Percentiles rank a stretch among this genome's conserved stretches.
Evolutionary conservation across 2,113 vertebrate genomes (phyloP).

Genomic region (Dipodomys merriami): DNA sequence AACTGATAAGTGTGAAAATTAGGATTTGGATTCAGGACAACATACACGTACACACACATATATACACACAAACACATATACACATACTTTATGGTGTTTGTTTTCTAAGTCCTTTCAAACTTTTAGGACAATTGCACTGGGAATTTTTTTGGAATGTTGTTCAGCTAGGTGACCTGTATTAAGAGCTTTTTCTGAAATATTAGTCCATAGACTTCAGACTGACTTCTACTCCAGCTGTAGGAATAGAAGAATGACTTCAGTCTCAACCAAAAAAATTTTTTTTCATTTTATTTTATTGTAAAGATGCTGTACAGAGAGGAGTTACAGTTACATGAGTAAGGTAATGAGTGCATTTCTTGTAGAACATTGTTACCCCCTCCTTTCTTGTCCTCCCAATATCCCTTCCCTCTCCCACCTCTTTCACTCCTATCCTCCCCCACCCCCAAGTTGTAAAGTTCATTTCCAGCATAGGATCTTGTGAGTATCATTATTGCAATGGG

Average conservation of each 20-base stretch:
- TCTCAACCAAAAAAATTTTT: neutral
- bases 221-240: conserved; percentile 27
- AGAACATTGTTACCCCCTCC: too few relatives aligned
- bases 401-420: too few relatives aligned
- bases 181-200: neutral
- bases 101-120: neutral
- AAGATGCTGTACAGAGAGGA: too few relatives aligned
- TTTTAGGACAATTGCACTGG: neutral
- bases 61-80: neutral
- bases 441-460: too few relatives aligned
- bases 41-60: neutral
- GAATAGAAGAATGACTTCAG: neutral
- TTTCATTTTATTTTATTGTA: too few relatives aligned
- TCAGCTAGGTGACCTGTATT: neutral
- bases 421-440: too few relatives aligned
- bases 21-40: neutral
- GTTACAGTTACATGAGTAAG: too few relatives aligned
- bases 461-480: too few relatives aligned
- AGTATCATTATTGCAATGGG: too few relatives aligned
- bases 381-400: too few relatives aligned
- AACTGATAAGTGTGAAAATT: neutral
- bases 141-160: neutral
- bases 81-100: neutral
- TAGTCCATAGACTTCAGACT: neutral
- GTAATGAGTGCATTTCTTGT: too few relatives aligned